A percentile compares a stretch with the other conserved stretches of the same genome.
These are phyloP conservation scores for Champsocephalus gunnari DNA, from an alignment of 2,797 vertebrate genomes.

Conservation along the genomic window DNA sequence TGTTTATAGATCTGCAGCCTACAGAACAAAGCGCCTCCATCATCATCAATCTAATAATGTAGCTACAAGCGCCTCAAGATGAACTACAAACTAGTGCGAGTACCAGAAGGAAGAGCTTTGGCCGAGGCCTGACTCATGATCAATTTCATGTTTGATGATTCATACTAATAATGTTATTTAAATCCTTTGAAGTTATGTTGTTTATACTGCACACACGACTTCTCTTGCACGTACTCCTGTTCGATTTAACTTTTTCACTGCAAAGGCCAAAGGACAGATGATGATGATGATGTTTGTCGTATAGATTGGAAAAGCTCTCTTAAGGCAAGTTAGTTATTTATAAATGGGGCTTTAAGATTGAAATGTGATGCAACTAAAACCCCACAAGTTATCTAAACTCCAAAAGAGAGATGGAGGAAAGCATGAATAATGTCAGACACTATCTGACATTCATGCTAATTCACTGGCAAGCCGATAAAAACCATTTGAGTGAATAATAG, in stretches of 20 bases:
- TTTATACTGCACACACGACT: no score
- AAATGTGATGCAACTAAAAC: neutral
- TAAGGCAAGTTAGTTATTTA: no score
- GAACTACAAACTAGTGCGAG: neutral
- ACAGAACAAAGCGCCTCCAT: neutral
- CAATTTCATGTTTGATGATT: neutral
- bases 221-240: no score
- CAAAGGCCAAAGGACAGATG: no score
- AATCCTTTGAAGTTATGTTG: no score
- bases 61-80: neutral
- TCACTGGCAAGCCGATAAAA: neutral
- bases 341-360: no score
- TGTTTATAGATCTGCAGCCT: neutral
- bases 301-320: no score
- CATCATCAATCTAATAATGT: slow-evolving; percentile 6
- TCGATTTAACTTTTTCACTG: no score
- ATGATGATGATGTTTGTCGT: no score
- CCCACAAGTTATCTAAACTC: neutral
- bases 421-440: neutral
- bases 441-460: neutral
- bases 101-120: neutral
- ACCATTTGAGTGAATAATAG: neutral
- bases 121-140: neutral
- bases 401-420: neutral
- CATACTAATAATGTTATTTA: neutral